A percentile compares a stretch with the other conserved stretches of the same genome.
Evolutionary conservation across 2,888 invertebrate genomes (phyloP).

Genomic region (Steromphala cineraria): DNA sequence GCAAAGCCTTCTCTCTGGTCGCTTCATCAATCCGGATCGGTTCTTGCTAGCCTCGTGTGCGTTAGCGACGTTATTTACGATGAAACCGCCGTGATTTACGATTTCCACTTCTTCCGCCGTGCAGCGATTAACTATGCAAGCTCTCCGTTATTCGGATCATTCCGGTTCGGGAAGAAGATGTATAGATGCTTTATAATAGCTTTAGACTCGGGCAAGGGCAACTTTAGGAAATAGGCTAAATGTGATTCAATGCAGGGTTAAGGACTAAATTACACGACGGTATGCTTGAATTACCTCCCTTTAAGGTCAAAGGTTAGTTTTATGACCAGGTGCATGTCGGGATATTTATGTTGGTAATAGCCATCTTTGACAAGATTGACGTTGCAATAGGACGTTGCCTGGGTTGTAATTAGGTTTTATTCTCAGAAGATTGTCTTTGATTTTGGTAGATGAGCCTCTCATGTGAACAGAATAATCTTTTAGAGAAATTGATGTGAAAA

Average conservation of each 20-base stretch:
- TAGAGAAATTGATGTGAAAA: too few species aligned
- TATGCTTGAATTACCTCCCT: slow-evolving; percentile 1
- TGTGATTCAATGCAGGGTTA: slow-evolving; percentile 17
- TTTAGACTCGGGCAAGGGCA: background rate
- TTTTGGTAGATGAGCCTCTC: too few species aligned
- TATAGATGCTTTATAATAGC: background rate
- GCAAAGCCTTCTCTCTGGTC: slow-evolving; percentile 1
- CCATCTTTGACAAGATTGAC: background rate
- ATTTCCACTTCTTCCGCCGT: slow-evolving; percentile 13
- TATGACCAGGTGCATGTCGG: slow-evolving; percentile 10
- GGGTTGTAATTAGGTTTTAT: too few species aligned
- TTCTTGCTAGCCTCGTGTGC: background rate
- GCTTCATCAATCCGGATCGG: background rate
- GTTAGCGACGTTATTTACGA: slow-evolving; percentile 9
- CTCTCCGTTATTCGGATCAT: background rate
- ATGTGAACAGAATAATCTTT: too few species aligned
- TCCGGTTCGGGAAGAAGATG: background rate
- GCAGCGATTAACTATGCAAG: background rate
- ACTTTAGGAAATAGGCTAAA: slow-evolving; percentile 17
- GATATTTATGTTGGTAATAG: background rate
- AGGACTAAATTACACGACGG: slow-evolving; percentile 14
- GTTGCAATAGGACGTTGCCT: background rate
- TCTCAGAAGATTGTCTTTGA: too few species aligned
- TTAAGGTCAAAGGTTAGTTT: background rate
- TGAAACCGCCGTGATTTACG: slow-evolving; percentile 15